Conservation (phyloP, 2,797 vertebrate genomes). For the Sebastes matsubarae region DNA sequence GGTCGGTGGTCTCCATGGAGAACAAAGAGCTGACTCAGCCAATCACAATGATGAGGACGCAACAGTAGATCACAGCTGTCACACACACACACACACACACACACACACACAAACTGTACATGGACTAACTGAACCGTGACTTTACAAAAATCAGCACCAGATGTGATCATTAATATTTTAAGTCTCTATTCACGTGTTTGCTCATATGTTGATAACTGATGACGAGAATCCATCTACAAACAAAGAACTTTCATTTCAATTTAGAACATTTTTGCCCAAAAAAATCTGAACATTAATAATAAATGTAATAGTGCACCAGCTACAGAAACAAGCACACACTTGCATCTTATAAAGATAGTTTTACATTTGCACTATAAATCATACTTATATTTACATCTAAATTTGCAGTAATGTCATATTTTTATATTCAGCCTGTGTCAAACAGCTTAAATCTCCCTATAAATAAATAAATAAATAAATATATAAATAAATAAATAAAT, state of each 20-base stretch:
- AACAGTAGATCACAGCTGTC: conserved; percentile 18
- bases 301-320: no score
- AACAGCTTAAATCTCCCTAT: neutral
- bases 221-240: neutral
- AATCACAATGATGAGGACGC: neutral
- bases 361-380: neutral
- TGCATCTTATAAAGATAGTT: accelerated
- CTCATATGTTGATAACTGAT: neutral
- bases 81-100: no score
- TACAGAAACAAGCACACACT: neutral
- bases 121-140: neutral
- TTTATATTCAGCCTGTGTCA: accelerated
- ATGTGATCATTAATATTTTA: neutral
- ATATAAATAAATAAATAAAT: no score
- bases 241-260: neutral
- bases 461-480: neutral
- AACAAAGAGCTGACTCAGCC: conserved; percentile 27
- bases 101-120: neutral
- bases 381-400: neutral
- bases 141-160: neutral
- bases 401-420: neutral
- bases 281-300: no score
- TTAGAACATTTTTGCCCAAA: neutral
- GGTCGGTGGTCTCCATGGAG: neutral
- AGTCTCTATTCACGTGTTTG: neutral